Percentiles rank a stretch among this genome's conserved stretches.
phyloP scores from a whole-genome alignment of 1,140 invertebrate species.

The Drosophila arizonae region DNA sequence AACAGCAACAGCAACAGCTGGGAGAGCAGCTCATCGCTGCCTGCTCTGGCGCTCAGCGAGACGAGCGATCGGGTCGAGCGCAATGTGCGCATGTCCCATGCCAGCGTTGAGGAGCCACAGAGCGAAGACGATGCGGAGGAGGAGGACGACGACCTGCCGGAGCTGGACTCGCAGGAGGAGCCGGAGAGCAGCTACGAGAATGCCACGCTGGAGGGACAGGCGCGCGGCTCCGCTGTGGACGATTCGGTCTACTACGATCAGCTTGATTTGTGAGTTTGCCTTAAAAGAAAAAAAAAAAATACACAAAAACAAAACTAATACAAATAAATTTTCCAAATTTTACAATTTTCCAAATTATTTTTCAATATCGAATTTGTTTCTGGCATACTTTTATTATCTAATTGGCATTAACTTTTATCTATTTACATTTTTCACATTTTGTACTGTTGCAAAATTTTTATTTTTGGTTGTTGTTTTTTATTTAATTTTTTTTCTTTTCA shows the following conservation, averaged over 20 bases:
- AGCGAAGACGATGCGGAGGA: constrained; percentile 40
- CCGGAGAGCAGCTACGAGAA: constrained; percentile 60
- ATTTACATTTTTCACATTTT: constrained; percentile 63
- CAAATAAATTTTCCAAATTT: constrained; percentile 36
- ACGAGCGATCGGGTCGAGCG: constrained; percentile 78
- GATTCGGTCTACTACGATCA: constrained; percentile 77
- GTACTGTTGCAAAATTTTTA: constrained; percentile 53
- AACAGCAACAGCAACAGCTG: constrained; percentile 20
- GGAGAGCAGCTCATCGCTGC: constrained; percentile 69
- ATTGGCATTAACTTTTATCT: constrained; percentile 45
- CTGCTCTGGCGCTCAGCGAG: constrained; percentile 58
- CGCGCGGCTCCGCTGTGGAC: constrained; percentile 54
- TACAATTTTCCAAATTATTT: constrained; percentile 42
- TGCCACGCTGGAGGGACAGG: constrained; percentile 45
- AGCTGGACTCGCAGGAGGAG: constrained; percentile 51
- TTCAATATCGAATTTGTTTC: not conserved
- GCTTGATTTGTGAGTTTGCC: constrained; percentile 75
- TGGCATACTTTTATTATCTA: constrained; percentile 16
- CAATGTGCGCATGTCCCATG: constrained; percentile 52
- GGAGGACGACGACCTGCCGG: constrained; percentile 36
- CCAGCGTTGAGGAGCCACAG: constrained; percentile 45
- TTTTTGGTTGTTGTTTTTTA: constrained; percentile 59
- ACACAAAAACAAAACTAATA: not conserved
- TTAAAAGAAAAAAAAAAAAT: constrained; percentile 5
- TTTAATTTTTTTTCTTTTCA: constrained; percentile 40